These are phyloP conservation scores for Sphaeramia orbicularis DNA, from an alignment of 2,797 vertebrate genomes.

Conservation along the genomic window DNA sequence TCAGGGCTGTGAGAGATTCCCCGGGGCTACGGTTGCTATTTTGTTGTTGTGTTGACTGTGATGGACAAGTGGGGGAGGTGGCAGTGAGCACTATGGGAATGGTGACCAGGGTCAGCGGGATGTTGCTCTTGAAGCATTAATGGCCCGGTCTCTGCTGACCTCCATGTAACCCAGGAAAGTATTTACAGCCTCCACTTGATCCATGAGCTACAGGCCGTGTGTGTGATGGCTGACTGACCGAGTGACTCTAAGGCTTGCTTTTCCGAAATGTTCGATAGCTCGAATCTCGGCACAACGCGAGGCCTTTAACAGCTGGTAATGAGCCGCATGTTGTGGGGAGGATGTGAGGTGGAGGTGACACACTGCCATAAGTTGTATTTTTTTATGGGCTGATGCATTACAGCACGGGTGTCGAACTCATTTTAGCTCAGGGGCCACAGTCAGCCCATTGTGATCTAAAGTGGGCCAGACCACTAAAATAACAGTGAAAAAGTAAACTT, in stretches of 20 bases:
- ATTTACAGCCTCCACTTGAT: slow-evolving; percentile 85
- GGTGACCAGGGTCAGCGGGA: slow-evolving; percentile 73
- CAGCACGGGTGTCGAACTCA: too few species aligned
- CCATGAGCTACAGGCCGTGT: slow-evolving; percentile 69
- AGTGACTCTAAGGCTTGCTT: slow-evolving; percentile 3
- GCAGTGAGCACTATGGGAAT: slow-evolving; percentile 62
- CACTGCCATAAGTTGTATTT: slow-evolving; percentile 44
- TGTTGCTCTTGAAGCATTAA: slow-evolving; percentile 81
- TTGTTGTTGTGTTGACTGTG: slow-evolving; percentile 41
- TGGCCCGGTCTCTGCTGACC: slow-evolving; percentile 75
- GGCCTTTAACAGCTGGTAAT: slow-evolving; percentile 65
- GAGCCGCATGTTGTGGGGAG: slow-evolving; percentile 35
- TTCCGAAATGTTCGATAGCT: slow-evolving; percentile 38
- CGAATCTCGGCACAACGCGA: slow-evolving; percentile 34
- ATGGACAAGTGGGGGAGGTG: slow-evolving; percentile 52
- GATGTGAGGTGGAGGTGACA: slow-evolving; percentile 8
- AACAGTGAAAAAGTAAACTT: too few species aligned
- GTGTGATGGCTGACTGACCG: slow-evolving; percentile 2
- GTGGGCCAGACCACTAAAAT: too few species aligned
- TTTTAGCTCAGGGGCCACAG: too few species aligned
- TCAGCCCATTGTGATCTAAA: too few species aligned
- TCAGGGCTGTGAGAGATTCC: background rate
- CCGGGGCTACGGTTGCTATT: slow-evolving; percentile 22
- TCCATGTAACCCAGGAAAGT: slow-evolving; percentile 75
- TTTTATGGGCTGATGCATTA: slow-evolving; percentile 15